Conservation (phyloP, 2,797 vertebrate genomes). For the Etheostoma perlongum region DNA sequence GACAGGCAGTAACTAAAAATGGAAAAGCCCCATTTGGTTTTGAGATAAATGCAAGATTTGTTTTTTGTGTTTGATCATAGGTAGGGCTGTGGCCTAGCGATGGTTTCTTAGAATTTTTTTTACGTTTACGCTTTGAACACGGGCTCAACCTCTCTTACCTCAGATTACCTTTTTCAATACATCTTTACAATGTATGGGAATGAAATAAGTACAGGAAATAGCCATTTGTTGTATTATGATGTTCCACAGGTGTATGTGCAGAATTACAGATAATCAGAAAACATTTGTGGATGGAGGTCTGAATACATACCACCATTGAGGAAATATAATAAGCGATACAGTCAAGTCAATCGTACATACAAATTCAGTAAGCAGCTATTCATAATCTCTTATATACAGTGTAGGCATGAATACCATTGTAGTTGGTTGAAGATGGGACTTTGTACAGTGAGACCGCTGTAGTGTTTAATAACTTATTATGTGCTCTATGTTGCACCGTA, state of each 20-base stretch:
- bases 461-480: background rate
- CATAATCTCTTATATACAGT: background rate
- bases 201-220: background rate
- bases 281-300: background rate
- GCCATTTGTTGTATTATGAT: background rate
- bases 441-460: background rate
- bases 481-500: background rate
- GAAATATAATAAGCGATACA: background rate
- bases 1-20: slow-evolving; percentile 65
- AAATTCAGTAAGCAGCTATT: background rate
- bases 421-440: background rate
- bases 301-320: background rate
- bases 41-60: slow-evolving; percentile 63
- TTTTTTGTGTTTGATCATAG: slow-evolving; percentile 69
- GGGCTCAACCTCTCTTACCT: slow-evolving; percentile 22
- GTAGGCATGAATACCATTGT: background rate
- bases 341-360: background rate
- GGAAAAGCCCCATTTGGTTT: slow-evolving; percentile 80
- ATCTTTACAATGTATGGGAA: background rate
- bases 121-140: slow-evolving; percentile 33
- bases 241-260: background rate
- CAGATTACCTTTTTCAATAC: slow-evolving; percentile 8
- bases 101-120: slow-evolving; percentile 77
- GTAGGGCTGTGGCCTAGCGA: slow-evolving; percentile 69
- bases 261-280: background rate